These are phyloP conservation scores for Eupithecia insigniata DNA, from an alignment of 2,888 invertebrate species.

Conservation along the genomic window DNA sequence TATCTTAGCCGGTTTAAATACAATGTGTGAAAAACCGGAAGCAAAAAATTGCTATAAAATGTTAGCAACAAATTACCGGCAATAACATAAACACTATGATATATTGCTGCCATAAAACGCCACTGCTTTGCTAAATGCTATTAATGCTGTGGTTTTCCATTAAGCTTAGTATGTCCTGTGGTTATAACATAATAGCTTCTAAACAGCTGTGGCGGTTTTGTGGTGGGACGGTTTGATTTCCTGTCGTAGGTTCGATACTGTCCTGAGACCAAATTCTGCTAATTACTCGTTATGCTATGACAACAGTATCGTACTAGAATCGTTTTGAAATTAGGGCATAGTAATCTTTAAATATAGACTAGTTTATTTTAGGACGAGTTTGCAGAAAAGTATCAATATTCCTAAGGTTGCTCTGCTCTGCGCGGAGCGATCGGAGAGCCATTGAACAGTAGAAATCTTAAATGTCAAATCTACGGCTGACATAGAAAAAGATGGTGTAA, in stretches of 20 bases:
- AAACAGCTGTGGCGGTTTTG: neutral
- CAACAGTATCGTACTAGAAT: no score
- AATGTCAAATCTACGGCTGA: no score
- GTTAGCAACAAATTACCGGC: neutral
- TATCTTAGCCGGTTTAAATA: neutral
- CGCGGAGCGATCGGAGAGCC: no score
- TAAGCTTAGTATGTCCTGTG: neutral
- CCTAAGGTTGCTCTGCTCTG: no score
- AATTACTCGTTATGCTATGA: no score
- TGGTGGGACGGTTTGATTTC: neutral
- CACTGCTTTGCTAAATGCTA: neutral
- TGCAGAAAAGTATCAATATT: no score
- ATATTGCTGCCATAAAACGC: constrained; percentile 4
- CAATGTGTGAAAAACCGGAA: neutral
- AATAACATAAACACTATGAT: neutral
- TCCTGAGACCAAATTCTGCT: no score
- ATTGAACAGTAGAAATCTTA: no score
- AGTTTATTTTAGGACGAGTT: no score
- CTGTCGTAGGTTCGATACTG: neutral
- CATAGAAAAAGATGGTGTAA: no score
- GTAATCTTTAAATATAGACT: no score
- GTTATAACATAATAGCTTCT: neutral
- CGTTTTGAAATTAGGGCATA: no score
- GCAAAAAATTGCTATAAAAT: neutral
- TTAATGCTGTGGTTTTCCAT: constrained; percentile 4